A percentile compares a stretch with the other conserved stretches of the same genome.
Conservation (phyloP, 2,888 invertebrate genomes). For the Pelosia muscerda region DNA sequence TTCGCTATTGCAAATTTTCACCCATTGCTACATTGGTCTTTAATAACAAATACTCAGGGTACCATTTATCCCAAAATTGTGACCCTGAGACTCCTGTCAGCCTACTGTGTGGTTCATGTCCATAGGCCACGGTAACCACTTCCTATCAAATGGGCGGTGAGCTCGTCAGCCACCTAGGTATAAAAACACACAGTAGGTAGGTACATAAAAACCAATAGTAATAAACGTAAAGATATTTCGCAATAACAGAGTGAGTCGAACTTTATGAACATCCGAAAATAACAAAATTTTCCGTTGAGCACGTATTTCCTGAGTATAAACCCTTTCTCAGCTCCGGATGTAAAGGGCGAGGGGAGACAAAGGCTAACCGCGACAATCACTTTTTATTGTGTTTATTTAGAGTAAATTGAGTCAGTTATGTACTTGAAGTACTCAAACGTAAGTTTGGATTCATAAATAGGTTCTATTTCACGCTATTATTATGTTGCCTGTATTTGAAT, state of each 20-base stretch:
- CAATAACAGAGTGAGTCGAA: not conserved
- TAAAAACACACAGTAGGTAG: too few species aligned
- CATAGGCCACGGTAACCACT: too few species aligned
- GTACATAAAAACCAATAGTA: not conserved
- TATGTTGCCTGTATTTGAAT: too few species aligned
- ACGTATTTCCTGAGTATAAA: slow-evolving; percentile 8
- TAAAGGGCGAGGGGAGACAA: slow-evolving; percentile 10
- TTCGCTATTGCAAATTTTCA: too few species aligned
- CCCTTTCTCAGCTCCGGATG: slow-evolving; percentile 6
- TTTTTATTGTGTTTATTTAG: slow-evolving; percentile 14
- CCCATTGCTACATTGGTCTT: too few species aligned
- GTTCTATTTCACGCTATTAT: too few species aligned
- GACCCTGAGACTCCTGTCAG: too few species aligned
- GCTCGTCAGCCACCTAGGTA: too few species aligned
- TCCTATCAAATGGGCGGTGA: too few species aligned
- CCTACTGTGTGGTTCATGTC: too few species aligned
- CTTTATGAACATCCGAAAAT: not conserved
- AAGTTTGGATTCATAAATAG: not conserved
- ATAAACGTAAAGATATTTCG: not conserved
- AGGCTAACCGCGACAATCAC: slow-evolving; percentile 11
- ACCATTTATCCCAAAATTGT: too few species aligned
- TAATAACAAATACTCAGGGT: too few species aligned
- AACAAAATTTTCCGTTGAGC: slow-evolving; percentile 10
- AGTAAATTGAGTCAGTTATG: slow-evolving; percentile 13
- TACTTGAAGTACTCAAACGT: not conserved